These are phyloP conservation scores for Macroglossus sobrinus DNA, from an alignment of 2,113 vertebrate genomes.

Conservation along the genomic window DNA sequence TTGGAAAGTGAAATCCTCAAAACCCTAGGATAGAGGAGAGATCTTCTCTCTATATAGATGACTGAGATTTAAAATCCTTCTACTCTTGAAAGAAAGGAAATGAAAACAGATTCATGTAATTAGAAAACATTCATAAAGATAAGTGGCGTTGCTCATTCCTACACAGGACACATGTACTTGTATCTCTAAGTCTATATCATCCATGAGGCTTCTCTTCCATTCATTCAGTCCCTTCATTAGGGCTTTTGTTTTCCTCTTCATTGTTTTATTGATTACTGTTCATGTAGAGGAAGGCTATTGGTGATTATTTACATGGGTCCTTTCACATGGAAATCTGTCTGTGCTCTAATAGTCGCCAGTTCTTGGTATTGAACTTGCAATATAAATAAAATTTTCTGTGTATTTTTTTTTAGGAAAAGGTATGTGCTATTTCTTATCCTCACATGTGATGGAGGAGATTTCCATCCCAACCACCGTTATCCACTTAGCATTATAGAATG, in stretches of 20 bases:
- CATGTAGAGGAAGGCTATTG: not conserved
- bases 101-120: not conserved
- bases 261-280: not conserved
- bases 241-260: not conserved
- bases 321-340: not conserved
- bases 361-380: not conserved
- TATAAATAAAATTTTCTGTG: not conserved
- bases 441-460: not conserved
- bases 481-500: not conserved
- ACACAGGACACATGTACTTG: not conserved
- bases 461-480: not conserved
- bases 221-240: not conserved
- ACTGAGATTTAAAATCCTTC: not conserved
- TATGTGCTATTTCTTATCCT: not conserved
- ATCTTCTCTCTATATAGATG: not conserved
- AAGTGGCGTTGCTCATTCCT: not conserved
- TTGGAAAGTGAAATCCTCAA: not conserved
- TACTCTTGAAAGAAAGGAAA: not conserved
- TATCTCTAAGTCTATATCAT: not conserved
- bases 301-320: not conserved
- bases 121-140: not conserved
- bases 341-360: not conserved
- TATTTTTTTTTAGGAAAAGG: not conserved
- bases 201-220: not conserved
- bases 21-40: not conserved